Base-by-base conservation (phyloP, 2,888 invertebrate species). In the Thera obeliscata region DNA sequence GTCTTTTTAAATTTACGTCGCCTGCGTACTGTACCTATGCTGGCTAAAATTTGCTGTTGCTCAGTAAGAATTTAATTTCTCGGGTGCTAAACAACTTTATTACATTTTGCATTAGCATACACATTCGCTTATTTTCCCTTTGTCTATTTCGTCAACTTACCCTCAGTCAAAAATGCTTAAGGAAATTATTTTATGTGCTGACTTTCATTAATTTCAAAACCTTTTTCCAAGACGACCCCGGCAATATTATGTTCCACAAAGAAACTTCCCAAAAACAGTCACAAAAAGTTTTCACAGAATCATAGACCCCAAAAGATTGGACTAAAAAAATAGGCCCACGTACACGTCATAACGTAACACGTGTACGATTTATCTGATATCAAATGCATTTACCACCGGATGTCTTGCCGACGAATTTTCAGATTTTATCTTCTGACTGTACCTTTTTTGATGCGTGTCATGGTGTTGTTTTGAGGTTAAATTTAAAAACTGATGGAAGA, bases 341-440 rank as follows among this genome's bases (percentile, higher is more conserved):
- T 90, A 87, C 79, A 66, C 78, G 78, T 80, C 82, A 88, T 87
- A 87, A 88, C 83, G 80, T 74, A 73, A 89, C 90, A 90, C 88
- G 88, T 88, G 89, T 88, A 80, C 77, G 76, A 80, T 71, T 89
- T 89, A 89, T 89, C 90, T 84, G 69, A 70, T 79, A 89, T 88
- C 88, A 82, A 78, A 75, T 82, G 83, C 83, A 82, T 84, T 49
- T 66, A 67, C 69, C 85, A 85, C 87, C 87, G 88, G 88, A 88
- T 87, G 89, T 87, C 86, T 88, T 87, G 87, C 86, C 88, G 89
- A 87, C 88, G 88, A 87, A 88, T 85, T 83, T 81, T 75, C 74
- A 79, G 81, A 81, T 81, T 76, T 75, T 70, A 81, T 82, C 81
- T 69, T 61, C 73, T 72, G 77, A 76, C 77, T 74, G 75, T 77